phyloP scores from a whole-genome alignment of 2,888 invertebrate species.

The Nomada goodeniana region DNA sequence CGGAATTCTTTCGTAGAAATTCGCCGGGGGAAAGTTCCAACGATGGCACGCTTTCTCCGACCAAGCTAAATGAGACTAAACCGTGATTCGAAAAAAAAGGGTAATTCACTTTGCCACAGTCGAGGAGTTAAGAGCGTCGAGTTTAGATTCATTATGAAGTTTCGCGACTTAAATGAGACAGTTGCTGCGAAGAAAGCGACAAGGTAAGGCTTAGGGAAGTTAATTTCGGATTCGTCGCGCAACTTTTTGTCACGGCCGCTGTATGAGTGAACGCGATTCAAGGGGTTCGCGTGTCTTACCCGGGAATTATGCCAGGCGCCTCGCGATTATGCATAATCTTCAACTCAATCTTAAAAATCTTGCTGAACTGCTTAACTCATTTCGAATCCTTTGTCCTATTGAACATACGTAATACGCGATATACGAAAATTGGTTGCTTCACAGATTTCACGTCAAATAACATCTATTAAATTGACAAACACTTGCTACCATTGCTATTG shows the following conservation, averaged over 20 bases:
- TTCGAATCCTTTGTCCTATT: neutral
- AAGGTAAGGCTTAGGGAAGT: constrained; percentile 19
- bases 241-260: constrained; percentile 35
- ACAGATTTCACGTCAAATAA: too few species aligned
- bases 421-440: too few species aligned
- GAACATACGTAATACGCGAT: too few species aligned
- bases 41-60: neutral
- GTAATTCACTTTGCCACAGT: constrained; percentile 50
- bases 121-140: constrained; percentile 43
- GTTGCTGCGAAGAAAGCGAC: constrained; percentile 41
- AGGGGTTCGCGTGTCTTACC: neutral
- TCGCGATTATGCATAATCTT: too few species aligned
- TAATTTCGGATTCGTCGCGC: constrained; percentile 45
- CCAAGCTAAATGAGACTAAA: constrained; percentile 39
- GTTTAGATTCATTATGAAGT: constrained; percentile 58
- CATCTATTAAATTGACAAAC: too few species aligned
- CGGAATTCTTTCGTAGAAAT: neutral
- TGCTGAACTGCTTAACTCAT: neutral
- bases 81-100: constrained; percentile 38
- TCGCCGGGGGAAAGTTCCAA: constrained; percentile 5
- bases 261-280: constrained; percentile 31
- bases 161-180: constrained; percentile 54
- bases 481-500: too few species aligned
- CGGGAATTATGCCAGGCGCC: neutral
- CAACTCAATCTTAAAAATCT: neutral